Conservation (phyloP, 2,888 invertebrate genomes). For the Drosophila bunnanda region DNA sequence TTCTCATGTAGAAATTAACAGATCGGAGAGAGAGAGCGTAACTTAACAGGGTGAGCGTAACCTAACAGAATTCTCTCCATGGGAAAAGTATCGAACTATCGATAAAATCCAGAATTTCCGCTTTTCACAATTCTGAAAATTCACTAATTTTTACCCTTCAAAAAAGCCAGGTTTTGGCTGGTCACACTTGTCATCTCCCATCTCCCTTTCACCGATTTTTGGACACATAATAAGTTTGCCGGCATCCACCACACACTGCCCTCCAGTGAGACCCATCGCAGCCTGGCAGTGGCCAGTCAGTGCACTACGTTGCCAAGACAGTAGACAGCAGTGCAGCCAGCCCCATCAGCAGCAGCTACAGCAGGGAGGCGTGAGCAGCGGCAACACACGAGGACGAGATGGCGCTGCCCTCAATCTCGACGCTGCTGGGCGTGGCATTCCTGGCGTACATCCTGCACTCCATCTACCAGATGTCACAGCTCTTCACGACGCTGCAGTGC, state of each 20-base stretch:
- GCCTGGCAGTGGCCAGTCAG: slow-evolving; percentile 3
- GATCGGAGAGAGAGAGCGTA: too few species aligned
- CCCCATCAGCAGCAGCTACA: background rate
- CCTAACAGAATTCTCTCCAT: too few species aligned
- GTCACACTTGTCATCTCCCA: background rate
- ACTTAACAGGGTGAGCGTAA: too few species aligned
- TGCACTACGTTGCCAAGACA: slow-evolving; percentile 3
- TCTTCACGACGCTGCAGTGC: slow-evolving; percentile 89
- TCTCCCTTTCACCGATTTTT: background rate
- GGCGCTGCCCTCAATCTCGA: slow-evolving; percentile 86
- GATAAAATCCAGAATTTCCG: too few species aligned
- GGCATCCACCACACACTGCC: background rate
- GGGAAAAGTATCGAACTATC: too few species aligned
- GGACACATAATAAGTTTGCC: background rate
- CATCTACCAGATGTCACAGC: slow-evolving; percentile 90
- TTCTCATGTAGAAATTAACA: too few species aligned
- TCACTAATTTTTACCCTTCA: too few species aligned
- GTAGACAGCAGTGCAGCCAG: background rate
- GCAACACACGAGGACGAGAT: slow-evolving; percentile 45
- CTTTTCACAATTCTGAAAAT: too few species aligned
- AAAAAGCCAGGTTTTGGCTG: too few species aligned
- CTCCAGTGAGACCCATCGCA: background rate
- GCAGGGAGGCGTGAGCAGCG: background rate
- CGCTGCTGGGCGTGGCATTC: slow-evolving; percentile 88
- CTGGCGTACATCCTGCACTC: slow-evolving; percentile 89